phyloP scores from a whole-genome alignment of 2,797 vertebrate species.

The Sebastes kiyomatsui region DNA sequence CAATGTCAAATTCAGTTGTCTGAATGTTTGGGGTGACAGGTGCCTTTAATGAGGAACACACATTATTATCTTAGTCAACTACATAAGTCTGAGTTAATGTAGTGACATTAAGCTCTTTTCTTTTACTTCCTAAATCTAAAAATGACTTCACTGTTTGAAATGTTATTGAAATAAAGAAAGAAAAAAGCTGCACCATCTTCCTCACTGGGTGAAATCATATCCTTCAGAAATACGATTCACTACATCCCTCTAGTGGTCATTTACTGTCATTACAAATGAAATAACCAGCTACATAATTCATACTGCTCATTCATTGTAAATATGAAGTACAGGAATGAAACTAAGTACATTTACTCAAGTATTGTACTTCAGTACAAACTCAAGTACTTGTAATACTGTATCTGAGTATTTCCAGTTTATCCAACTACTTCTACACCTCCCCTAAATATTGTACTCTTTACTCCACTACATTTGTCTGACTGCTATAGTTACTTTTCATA shows the following conservation, averaged over 20 bases:
- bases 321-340: neutral
- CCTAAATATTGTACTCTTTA: neutral
- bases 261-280: conserved; percentile 4
- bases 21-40: neutral
- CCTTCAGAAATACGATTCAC: neutral
- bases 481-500: neutral
- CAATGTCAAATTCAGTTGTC: neutral
- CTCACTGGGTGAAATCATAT: neutral
- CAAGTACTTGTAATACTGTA: neutral
- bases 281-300: rapidly evolving
- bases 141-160: neutral
- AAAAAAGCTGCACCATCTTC: neutral
- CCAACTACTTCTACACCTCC: neutral
- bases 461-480: neutral
- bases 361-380: neutral
- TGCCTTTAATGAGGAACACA: neutral
- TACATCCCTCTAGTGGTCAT: conserved; percentile 45
- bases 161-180: neutral
- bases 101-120: neutral
- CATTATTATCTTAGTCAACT: neutral
- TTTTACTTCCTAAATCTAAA: neutral
- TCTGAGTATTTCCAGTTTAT: neutral
- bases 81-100: neutral
- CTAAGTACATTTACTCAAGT: neutral
- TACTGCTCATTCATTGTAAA: neutral